Conservation (phyloP, 2,888 invertebrate species). For the Apomyelois bistriatella region DNA sequence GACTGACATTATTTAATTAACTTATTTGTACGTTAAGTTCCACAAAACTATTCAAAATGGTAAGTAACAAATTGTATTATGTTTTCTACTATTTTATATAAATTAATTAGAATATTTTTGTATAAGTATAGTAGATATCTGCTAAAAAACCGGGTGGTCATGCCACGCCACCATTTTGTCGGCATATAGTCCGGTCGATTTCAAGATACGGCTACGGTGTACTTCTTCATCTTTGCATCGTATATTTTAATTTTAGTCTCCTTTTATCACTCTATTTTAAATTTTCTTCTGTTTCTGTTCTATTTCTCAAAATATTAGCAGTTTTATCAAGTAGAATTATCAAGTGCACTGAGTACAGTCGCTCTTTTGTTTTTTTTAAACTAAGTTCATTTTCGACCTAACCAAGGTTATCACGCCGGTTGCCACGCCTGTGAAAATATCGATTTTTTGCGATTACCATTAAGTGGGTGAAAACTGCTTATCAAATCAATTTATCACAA, state of each 20-base stretch:
- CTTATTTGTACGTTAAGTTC: conserved; percentile 71
- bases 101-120: conserved; percentile 12
- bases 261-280: conserved; percentile 5
- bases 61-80: conserved; percentile 58
- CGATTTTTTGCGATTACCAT: too few species aligned
- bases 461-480: too few species aligned
- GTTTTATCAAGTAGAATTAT: too few species aligned
- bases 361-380: neutral
- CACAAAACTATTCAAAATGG: conserved; percentile 75
- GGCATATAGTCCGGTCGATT: conserved; percentile 34
- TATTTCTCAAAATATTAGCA: conserved; percentile 1
- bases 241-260: conserved; percentile 14
- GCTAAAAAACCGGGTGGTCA: conserved; percentile 41
- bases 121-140: conserved; percentile 16
- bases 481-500: too few species aligned
- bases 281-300: conserved; percentile 23
- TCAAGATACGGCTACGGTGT: conserved; percentile 12
- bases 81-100: conserved; percentile 21
- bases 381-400: neutral
- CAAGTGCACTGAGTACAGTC: neutral
- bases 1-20: conserved; percentile 66
- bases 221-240: neutral
- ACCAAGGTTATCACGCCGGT: conserved; percentile 37
- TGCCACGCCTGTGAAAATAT: conserved; percentile 26
- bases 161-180: conserved; percentile 68